These are phyloP conservation scores for Pseudorhombus dupliciocellatus DNA, from an alignment of 2,113 vertebrate genomes.

Conservation along the genomic window DNA sequence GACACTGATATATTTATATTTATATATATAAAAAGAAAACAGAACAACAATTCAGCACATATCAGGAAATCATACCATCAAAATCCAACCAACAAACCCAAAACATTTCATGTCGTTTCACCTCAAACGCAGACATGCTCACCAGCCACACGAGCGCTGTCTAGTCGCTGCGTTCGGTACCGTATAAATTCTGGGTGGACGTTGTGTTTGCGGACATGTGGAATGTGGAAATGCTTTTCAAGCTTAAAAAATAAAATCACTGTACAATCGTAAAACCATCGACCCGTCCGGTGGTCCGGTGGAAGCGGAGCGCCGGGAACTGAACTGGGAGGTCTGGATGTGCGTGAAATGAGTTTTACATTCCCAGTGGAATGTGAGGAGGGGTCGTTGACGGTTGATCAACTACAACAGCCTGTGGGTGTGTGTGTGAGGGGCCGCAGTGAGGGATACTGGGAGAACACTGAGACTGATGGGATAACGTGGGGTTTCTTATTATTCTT, in stretches of 20 bases:
- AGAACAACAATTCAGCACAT: conserved; percentile 50
- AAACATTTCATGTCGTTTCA: conserved; percentile 21
- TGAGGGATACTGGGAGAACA: conserved; percentile 27
- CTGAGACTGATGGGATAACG: conserved; percentile 16
- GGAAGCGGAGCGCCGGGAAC: conserved; percentile 18
- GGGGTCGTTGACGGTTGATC: conserved; percentile 27
- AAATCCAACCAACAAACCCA: conserved; percentile 26
- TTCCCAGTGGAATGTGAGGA: conserved; percentile 1
- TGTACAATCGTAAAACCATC: conserved; percentile 62
- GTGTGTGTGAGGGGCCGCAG: not conserved
- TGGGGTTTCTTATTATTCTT: not conserved
- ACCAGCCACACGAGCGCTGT: conserved; percentile 2
- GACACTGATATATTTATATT: conserved; percentile 44
- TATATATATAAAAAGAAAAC: conserved; percentile 50
- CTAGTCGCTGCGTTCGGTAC: conserved; percentile 46
- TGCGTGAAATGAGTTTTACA: conserved; percentile 36
- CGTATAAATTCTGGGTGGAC: conserved; percentile 33
- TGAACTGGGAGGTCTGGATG: conserved; percentile 40
- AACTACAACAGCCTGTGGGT: conserved; percentile 35
- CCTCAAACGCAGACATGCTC: conserved; percentile 61
- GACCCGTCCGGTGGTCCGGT: conserved; percentile 19
- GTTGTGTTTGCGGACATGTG: conserved; percentile 19
- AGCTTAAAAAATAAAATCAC: conserved; percentile 24
- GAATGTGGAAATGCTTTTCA: conserved; percentile 44
- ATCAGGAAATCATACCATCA: conserved; percentile 35